phyloP scores from a whole-genome alignment of 2,113 vertebrate species.

The Monarcha castaneiventris region DNA sequence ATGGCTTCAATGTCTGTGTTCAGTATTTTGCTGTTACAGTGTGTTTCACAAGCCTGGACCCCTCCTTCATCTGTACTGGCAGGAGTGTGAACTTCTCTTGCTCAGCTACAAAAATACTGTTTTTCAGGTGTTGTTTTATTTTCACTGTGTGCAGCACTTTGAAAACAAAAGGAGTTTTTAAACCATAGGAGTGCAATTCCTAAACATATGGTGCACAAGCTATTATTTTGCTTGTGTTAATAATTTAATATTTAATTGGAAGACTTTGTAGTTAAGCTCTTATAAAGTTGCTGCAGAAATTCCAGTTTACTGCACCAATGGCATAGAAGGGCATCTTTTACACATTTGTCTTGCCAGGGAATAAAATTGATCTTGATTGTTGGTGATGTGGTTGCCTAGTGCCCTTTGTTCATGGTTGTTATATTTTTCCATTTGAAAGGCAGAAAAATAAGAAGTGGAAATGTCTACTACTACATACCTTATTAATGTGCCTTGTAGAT shows the following conservation, averaged over 20 bases:
- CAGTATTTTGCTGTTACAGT: neutral
- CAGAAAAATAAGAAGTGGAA: neutral
- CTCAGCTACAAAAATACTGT: neutral
- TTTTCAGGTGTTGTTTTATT: neutral
- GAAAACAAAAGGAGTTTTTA: neutral
- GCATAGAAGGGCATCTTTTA: neutral
- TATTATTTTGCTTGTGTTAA: conserved; percentile 3
- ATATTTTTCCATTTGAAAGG: neutral
- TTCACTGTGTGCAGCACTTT: neutral
- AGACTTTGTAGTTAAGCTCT: conserved; percentile 21
- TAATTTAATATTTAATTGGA: neutral
- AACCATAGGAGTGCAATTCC: neutral
- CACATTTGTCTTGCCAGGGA: neutral
- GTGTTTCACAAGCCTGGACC: neutral
- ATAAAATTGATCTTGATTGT: conserved; percentile 9
- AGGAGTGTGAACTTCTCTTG: neutral
- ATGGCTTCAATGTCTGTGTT: neutral
- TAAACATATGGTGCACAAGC: neutral
- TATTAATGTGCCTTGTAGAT: neutral
- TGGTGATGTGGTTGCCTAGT: neutral
- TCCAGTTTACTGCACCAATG: neutral
- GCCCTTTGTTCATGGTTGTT: neutral
- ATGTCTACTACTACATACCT: neutral
- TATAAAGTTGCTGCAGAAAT: conserved; percentile 39
- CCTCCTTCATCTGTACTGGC: neutral